Evolutionary conservation across 2,113 vertebrate species (phyloP).

Genomic region (Oreocharis arfaki): DNA sequence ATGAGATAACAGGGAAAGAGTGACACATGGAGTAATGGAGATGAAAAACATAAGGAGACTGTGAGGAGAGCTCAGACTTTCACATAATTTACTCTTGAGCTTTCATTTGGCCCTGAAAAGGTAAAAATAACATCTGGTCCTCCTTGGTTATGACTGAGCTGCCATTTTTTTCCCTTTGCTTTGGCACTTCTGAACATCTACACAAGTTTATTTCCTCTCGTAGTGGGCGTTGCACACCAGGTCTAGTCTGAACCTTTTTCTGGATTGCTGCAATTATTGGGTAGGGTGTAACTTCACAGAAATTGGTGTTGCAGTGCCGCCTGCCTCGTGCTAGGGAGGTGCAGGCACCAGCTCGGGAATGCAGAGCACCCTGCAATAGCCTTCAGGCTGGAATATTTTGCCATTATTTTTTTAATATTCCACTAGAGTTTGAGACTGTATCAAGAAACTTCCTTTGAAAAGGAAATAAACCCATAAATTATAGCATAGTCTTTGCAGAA

Average conservation of each 20-base stretch:
- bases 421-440: not conserved
- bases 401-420: not conserved
- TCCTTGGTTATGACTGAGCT: rapidly evolving
- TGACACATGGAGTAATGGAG: not conserved
- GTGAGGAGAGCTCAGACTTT: not conserved
- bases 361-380: not conserved
- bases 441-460: constrained; percentile 41
- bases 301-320: not conserved
- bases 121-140: not conserved
- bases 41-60: not conserved
- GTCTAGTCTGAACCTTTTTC: not conserved
- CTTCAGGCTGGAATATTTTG: not conserved
- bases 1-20: not conserved
- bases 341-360: not conserved
- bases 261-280: not conserved
- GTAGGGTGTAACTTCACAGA: not conserved
- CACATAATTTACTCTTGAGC: not conserved
- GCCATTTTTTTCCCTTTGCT: not conserved
- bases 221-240: not conserved
- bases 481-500: constrained; percentile 41
- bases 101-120: not conserved
- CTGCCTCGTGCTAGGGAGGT: rapidly evolving
- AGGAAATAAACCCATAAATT: constrained; percentile 35
- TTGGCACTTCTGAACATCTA: not conserved
- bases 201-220: not conserved